Base-by-base conservation (phyloP, 2,888 invertebrate species). In the Creontiades dilutus region DNA sequence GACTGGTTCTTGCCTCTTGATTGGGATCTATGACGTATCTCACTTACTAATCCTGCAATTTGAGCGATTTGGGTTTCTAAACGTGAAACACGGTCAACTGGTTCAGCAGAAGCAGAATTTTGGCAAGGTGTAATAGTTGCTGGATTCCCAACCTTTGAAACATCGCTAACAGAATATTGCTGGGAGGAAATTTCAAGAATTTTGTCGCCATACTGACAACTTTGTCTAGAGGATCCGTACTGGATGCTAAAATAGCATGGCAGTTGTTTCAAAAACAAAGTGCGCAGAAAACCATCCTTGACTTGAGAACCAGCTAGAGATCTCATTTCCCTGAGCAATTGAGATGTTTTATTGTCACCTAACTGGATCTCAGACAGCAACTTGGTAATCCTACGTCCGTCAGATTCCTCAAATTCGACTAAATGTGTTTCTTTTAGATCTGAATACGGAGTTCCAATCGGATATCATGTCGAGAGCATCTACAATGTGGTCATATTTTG, bases 401-500 rank as follows among this genome's bases (percentile, higher is more conserved):
- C 80, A 14, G 80, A 16, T 28, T 80, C 80, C 46, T 28, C 14
- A 80, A 80, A 80, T 28, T 80, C 80, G 4, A 3, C 2, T 13
- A 80, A 14, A 12, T 37, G n/a, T 7, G 37, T 2, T n/a, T 28
- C 9, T 46, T 47, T 28, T 5, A 80, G 80, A 19, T 80, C 80
- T 0, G 80, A 27, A n/a, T 80, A 80, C 3, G 80, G 80, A 7
- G 80, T 14, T 13, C 27, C 28, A 28, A 16, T 80, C 37, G 46
- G 80, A 28, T 5, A 80, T 16, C 28, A 80, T 28, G 11, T 80
- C 80, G 12, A 80, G 27, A 80, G 80, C 80, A 13, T 47, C 37
- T 5, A 80, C 11, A 28, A 80, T 14, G 46, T 80, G 28, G 80
- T 80, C 80, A 13, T 16, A 80, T 80, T 80, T 80, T 12, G 80